phyloP scores from a whole-genome alignment of 2,113 vertebrate species.

The Gopherus flavomarginatus region DNA sequence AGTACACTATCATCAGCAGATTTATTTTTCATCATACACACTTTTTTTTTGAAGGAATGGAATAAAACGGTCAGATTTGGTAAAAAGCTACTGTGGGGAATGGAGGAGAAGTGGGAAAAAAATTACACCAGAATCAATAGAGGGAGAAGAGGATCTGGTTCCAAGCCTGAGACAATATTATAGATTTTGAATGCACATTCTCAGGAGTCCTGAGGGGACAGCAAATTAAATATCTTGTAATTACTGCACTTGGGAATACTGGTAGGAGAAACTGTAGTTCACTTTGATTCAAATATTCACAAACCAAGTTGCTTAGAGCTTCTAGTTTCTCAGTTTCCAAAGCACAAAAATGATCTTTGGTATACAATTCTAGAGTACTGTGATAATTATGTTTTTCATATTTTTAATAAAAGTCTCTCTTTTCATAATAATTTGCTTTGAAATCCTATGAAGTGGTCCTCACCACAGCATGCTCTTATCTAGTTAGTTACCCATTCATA shows the following conservation, averaged over 20 bases:
- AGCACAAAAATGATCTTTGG: neutral
- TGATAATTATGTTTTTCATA: neutral
- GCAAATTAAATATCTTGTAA: conserved; percentile 28
- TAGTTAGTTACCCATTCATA: conserved; percentile 45
- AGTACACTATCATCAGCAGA: neutral
- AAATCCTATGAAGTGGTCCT: neutral
- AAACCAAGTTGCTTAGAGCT: neutral
- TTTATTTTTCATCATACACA: neutral
- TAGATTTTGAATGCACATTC: neutral
- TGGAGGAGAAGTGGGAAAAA: neutral
- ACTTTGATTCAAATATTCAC: conserved; percentile 42
- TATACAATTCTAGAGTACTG: neutral
- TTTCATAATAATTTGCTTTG: neutral
- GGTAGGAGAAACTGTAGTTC: conserved; percentile 11
- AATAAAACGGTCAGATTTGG: neutral
- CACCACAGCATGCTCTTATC: neutral
- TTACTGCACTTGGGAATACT: conserved; percentile 18
- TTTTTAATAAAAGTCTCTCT: accelerated
- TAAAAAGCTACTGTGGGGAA: neutral
- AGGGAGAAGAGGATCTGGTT: neutral
- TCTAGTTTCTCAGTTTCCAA: neutral
- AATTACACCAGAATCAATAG: neutral
- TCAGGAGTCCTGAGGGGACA: conserved; percentile 17
- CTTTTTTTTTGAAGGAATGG: neutral
- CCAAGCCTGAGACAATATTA: neutral